A percentile compares a stretch with the other conserved stretches of the same genome.
phyloP scores from a whole-genome alignment of 2,113 vertebrate species.

The Empidonax alnorum region DNA sequence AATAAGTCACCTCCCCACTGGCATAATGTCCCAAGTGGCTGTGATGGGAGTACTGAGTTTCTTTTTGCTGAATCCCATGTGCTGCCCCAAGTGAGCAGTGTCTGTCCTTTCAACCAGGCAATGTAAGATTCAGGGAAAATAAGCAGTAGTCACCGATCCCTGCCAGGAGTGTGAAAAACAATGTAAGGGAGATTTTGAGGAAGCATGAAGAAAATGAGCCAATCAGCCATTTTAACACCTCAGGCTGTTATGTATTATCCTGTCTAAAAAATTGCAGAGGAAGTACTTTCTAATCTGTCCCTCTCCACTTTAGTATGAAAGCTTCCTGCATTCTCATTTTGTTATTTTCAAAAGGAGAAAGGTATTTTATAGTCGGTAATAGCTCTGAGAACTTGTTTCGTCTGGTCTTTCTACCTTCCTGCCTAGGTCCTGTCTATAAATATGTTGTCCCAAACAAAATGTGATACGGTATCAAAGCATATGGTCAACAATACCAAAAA shows the following conservation, averaged over 20 bases:
- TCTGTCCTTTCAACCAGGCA: background rate
- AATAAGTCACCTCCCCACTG: accelerated
- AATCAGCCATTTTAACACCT: background rate
- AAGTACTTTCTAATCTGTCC: background rate
- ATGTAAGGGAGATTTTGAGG: background rate
- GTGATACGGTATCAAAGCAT: background rate
- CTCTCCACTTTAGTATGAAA: background rate
- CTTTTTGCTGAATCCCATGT: background rate
- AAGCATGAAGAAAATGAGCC: background rate
- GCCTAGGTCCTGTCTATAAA: background rate
- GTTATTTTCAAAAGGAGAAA: background rate
- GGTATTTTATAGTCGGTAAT: background rate
- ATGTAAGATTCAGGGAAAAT: background rate
- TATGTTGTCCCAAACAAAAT: background rate
- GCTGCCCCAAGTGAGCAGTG: background rate
- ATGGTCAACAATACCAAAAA: background rate
- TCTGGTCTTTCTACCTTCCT: background rate
- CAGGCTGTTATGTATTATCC: background rate
- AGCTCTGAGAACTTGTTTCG: background rate
- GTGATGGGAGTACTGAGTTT: background rate
- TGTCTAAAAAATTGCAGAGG: background rate
- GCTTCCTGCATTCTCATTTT: background rate
- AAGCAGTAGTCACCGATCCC: background rate
- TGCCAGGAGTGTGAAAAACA: background rate
- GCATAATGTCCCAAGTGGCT: background rate